Evolutionary conservation across 2,113 vertebrate genomes (phyloP).

Genomic region (Pedetes capensis): DNA sequence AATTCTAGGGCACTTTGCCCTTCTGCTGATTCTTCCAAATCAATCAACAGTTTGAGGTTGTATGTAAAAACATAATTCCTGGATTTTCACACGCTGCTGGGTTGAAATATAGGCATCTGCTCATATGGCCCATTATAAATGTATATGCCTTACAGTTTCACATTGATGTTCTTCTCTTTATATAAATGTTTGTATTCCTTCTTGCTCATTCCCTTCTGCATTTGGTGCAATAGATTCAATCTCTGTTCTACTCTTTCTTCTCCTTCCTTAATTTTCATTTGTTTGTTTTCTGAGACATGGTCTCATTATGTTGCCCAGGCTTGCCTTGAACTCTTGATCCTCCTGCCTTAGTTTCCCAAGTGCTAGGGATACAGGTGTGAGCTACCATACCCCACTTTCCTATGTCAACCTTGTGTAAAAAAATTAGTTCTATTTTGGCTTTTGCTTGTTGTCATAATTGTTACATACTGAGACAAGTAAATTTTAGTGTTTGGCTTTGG

Average conservation of each 20-base stretch:
- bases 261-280: neutral
- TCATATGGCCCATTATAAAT: neutral
- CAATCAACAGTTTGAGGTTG: neutral
- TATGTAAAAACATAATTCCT: neutral
- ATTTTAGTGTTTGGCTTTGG: neutral
- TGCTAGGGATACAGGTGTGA: too few relatives aligned
- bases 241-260: neutral
- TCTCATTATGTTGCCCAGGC: too few relatives aligned
- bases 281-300: too few relatives aligned
- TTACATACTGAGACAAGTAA: neutral
- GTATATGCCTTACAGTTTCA: neutral
- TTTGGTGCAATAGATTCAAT: neutral
- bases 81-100: neutral
- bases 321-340: too few relatives aligned
- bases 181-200: neutral
- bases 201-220: neutral
- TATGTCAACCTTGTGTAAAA: neutral
- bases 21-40: neutral
- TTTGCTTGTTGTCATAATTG: neutral
- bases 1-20: neutral
- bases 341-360: too few relatives aligned
- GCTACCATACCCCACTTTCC: too few relatives aligned
- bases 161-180: neutral
- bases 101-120: neutral
- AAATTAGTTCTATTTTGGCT: neutral